Evolutionary conservation across 2,797 vertebrate species (phyloP).

Genomic region (Danio jaintianensis): DNA sequence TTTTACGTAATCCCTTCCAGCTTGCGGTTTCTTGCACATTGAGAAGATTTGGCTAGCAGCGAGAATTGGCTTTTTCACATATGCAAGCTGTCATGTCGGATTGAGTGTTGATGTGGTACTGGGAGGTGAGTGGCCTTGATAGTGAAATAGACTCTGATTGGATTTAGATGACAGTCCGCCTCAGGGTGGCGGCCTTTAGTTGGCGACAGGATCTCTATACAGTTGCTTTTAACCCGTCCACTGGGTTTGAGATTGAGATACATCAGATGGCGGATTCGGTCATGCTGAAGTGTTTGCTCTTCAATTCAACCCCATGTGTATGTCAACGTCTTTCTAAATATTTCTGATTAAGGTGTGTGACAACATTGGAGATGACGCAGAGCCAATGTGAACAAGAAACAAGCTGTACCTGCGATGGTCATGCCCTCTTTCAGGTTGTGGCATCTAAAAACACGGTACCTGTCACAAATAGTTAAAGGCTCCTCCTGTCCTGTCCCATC

Average conservation of each 20-base stretch:
- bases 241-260: constrained; percentile 69
- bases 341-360: constrained; percentile 27
- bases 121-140: constrained; percentile 75
- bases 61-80: constrained; percentile 97
- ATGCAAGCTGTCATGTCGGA: constrained; percentile 93
- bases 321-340: constrained; percentile 24
- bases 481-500: constrained; percentile 81
- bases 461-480: constrained; percentile 89
- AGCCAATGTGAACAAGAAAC: constrained; percentile 58
- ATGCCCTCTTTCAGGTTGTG: constrained; percentile 68
- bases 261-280: constrained; percentile 9
- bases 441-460: constrained; percentile 81
- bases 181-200: constrained; percentile 80
- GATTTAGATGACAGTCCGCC: constrained; percentile 81
- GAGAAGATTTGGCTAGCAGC: constrained; percentile 91
- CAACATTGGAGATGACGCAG: constrained; percentile 47
- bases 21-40: constrained; percentile 89
- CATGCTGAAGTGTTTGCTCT: constrained; percentile 9
- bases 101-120: constrained; percentile 78
- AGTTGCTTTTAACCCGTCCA: constrained; percentile 74
- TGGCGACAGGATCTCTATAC: constrained; percentile 69
- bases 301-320: constrained; percentile 1
- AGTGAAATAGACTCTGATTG: constrained; percentile 87
- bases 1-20: constrained; percentile 95
- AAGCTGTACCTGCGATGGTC: constrained; percentile 73